Evolutionary conservation across 2,888 invertebrate species (phyloP).

Genomic region (Agonopterix alstromeriana): DNA sequence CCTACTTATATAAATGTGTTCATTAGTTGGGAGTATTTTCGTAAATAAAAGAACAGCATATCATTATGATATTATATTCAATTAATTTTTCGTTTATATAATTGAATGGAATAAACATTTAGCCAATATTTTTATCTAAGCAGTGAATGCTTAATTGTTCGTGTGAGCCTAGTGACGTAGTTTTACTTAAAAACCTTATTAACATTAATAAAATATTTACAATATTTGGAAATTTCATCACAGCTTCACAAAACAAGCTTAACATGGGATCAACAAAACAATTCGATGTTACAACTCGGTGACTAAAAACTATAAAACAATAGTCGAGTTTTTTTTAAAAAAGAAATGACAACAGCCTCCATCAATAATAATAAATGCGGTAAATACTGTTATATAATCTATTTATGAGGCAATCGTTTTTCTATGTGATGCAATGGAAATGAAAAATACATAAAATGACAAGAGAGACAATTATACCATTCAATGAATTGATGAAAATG

Average conservation of each 20-base stretch:
- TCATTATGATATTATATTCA: constrained; percentile 61
- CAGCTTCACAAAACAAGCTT: constrained; percentile 75
- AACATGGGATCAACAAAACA: constrained; percentile 69
- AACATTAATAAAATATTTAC: constrained; percentile 72
- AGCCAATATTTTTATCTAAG: constrained; percentile 68
- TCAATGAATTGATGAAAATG: too few relatives aligned
- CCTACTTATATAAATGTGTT: too few relatives aligned
- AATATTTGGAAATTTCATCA: constrained; percentile 75
- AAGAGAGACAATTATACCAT: too few relatives aligned
- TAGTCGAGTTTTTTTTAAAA: constrained; percentile 16
- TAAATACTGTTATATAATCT: constrained; percentile 50
- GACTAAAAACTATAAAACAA: constrained; percentile 62
- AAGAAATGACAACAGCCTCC: constrained; percentile 48
- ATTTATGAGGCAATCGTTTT: not conserved
- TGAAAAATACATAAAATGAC: too few relatives aligned
- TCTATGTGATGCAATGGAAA: not conserved
- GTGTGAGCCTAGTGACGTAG: constrained; percentile 69
- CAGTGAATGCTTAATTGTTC: constrained; percentile 64
- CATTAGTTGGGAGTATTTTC: not conserved
- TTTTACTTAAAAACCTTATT: constrained; percentile 57
- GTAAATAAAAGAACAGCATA: constrained; percentile 31
- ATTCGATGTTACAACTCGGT: constrained; percentile 40
- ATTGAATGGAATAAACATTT: constrained; percentile 75
- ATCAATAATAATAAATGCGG: constrained; percentile 55
- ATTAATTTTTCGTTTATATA: constrained; percentile 70